Conservation (phyloP, 2,113 vertebrate genomes). For the Thamnophis sirtalis region DNA sequence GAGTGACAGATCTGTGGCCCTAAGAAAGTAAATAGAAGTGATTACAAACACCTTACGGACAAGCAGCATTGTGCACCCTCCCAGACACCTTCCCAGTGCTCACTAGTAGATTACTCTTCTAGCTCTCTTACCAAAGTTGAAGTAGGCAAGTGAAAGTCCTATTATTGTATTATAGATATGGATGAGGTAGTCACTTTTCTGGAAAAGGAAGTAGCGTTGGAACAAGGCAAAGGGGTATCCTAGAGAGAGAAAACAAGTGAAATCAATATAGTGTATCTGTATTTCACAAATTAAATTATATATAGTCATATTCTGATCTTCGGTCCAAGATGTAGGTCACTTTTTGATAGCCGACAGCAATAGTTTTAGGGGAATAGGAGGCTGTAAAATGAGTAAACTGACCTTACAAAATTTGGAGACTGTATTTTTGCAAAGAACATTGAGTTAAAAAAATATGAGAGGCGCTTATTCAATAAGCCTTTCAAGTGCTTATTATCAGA, state of each 20-base stretch:
- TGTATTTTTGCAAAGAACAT: not conserved
- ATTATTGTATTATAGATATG: constrained; percentile 87
- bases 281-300: not conserved
- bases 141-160: constrained; percentile 89
- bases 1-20: constrained; percentile 88
- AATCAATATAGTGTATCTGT: not conserved
- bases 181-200: constrained; percentile 82
- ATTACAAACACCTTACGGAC: not conserved
- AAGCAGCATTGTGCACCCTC: not conserved
- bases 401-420: not conserved
- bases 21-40: constrained; percentile 53
- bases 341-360: not conserved
- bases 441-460: not conserved
- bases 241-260: constrained; percentile 41
- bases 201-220: constrained; percentile 85
- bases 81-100: constrained; percentile 19
- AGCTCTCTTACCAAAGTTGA: constrained; percentile 91
- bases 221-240: constrained; percentile 92
- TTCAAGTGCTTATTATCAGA: not conserved
- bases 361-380: not conserved
- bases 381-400: not conserved
- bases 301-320: not conserved
- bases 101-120: constrained; percentile 52
- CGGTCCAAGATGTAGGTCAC: not conserved
- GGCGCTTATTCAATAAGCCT: not conserved